A percentile compares a stretch with the other conserved stretches of the same genome.
Evolutionary conservation across 1,140 invertebrate genomes (phyloP).

Genomic region (Hylaeus anthracinus): DNA sequence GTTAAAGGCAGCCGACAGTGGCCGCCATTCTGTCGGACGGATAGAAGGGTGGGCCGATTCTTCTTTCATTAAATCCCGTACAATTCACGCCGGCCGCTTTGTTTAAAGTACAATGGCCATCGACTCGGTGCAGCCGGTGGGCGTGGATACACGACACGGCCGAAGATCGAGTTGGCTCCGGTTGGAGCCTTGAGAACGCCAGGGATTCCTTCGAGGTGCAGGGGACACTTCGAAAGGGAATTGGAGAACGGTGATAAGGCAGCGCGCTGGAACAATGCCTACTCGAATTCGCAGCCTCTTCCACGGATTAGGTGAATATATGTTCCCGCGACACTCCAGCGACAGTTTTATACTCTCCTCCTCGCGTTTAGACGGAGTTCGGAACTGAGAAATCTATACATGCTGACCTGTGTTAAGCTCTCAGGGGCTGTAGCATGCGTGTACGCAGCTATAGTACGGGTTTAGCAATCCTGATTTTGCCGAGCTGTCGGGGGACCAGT

Average conservation of each 20-base stretch:
- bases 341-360: constrained; percentile 18
- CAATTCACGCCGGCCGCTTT: constrained; percentile 70
- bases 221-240: constrained; percentile 44
- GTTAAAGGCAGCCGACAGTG: constrained; percentile 38
- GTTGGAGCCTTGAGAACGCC: constrained; percentile 56
- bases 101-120: constrained; percentile 74
- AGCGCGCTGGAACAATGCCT: constrained; percentile 53
- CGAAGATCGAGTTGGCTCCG: constrained; percentile 67
- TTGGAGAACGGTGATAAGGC: constrained; percentile 57
- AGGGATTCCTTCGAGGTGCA: constrained; percentile 41
- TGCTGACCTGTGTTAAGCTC: no score
- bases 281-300: constrained; percentile 49
- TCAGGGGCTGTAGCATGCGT: no score
- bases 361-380: neutral
- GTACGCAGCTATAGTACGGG: no score
- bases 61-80: constrained; percentile 75
- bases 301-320: constrained; percentile 27
- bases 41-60: constrained; percentile 51
- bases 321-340: constrained; percentile 17
- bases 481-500: no score
- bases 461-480: no score
- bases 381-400: neutral
- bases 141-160: constrained; percentile 70
- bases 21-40: constrained; percentile 40
- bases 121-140: constrained; percentile 65